A percentile compares a stretch with the other conserved stretches of the same genome.
Evolutionary conservation across 2,113 vertebrate genomes (phyloP).

Genomic region (Bostrychus sinensis): DNA sequence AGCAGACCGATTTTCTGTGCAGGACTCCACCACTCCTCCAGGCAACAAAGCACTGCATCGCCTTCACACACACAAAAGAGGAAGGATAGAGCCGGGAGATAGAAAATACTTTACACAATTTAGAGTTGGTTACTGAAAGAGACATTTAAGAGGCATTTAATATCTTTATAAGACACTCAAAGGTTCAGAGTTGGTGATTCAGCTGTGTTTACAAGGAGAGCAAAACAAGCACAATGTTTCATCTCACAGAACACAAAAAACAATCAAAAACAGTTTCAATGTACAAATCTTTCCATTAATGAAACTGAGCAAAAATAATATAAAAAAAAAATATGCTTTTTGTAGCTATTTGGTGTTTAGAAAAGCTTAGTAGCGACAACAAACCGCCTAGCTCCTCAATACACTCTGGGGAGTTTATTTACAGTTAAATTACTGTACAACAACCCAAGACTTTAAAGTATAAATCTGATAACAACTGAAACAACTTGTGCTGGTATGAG

Average conservation of each 20-base stretch:
- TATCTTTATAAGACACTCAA: slow-evolving; percentile 2
- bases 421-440: too few relatives aligned
- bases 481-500: too few relatives aligned
- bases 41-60: slow-evolving; percentile 60
- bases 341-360: too few relatives aligned
- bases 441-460: too few relatives aligned
- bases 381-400: too few relatives aligned
- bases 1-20: slow-evolving; percentile 60
- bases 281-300: too few relatives aligned
- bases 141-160: slow-evolving; percentile 23
- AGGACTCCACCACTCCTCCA: slow-evolving; percentile 55
- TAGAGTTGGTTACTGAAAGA: slow-evolving; percentile 37
- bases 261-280: slow-evolving; percentile 2
- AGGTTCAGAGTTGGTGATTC: slow-evolving; percentile 6
- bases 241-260: slow-evolving; percentile 8
- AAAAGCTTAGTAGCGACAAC: too few relatives aligned
- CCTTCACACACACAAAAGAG: slow-evolving; percentile 46
- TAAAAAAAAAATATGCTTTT: too few relatives aligned
- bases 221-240: not conserved
- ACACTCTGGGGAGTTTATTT: too few relatives aligned
- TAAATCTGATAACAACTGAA: too few relatives aligned
- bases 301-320: too few relatives aligned
- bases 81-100: slow-evolving; percentile 31
- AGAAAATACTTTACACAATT: slow-evolving; percentile 62
- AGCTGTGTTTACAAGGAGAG: not conserved